phyloP scores from a whole-genome alignment of 2,113 vertebrate genomes.

The Pelvicachromis taeniatus region DNA sequence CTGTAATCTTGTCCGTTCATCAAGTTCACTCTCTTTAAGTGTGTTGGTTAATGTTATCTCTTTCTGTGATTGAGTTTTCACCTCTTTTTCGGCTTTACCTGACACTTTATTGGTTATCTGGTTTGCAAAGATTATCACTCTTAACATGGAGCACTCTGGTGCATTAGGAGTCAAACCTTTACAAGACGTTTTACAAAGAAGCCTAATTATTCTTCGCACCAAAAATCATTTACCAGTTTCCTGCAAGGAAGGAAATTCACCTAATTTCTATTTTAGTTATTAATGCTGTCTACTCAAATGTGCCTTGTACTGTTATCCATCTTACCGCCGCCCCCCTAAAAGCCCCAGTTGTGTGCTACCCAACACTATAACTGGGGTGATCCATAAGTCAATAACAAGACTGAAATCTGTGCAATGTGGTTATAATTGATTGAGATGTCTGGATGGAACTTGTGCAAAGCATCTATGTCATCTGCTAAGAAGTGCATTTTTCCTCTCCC shows the following conservation, averaged over 20 bases:
- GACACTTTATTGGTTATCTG: slow-evolving; percentile 92
- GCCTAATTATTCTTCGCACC: slow-evolving; percentile 42
- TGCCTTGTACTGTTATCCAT: slow-evolving; percentile 55
- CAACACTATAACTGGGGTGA: slow-evolving; percentile 73
- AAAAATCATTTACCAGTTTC: slow-evolving; percentile 46
- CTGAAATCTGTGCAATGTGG: slow-evolving; percentile 81
- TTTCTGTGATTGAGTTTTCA: slow-evolving; percentile 93
- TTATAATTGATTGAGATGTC: slow-evolving; percentile 87
- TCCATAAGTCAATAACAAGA: slow-evolving; percentile 80
- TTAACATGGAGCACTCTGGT: slow-evolving; percentile 74
- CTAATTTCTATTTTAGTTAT: slow-evolving; percentile 51
- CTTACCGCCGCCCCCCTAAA: slow-evolving; percentile 51
- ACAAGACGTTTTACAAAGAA: slow-evolving; percentile 59
- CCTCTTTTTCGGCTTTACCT: slow-evolving; percentile 95
- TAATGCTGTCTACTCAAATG: slow-evolving; percentile 46
- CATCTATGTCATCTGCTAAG: slow-evolving; percentile 80
- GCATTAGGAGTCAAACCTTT: slow-evolving; percentile 71
- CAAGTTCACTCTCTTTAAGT: slow-evolving; percentile 75
- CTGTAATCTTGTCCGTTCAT: slow-evolving; percentile 74
- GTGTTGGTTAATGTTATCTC: slow-evolving; percentile 85
- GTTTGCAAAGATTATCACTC: slow-evolving; percentile 96
- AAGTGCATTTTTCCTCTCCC: slow-evolving; percentile 80
- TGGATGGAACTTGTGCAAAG: slow-evolving; percentile 79
- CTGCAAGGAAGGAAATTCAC: slow-evolving; percentile 27
- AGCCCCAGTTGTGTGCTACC: slow-evolving; percentile 70